Evolutionary conservation across 2,113 vertebrate species (phyloP).

Genomic region (Redunca redunca): DNA sequence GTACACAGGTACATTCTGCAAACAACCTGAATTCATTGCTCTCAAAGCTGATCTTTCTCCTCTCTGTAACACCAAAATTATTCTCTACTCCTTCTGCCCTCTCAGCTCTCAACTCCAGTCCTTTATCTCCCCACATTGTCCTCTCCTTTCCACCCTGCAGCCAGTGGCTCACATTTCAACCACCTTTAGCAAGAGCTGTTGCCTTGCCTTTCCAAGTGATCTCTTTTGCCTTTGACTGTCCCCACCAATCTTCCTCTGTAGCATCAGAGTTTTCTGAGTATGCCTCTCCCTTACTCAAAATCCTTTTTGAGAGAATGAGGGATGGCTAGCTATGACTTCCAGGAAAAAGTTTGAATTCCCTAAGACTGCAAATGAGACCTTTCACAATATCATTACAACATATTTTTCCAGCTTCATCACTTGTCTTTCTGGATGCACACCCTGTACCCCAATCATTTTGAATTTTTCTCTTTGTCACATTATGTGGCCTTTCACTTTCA

Average conservation of each 20-base stretch:
- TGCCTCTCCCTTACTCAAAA: not conserved
- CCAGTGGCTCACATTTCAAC: not conserved
- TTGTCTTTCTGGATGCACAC: not conserved
- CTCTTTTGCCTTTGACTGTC: not conserved
- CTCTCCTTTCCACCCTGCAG: not conserved
- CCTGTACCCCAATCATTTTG: not conserved
- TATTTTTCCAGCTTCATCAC: not conserved
- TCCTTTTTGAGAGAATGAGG: too few species aligned
- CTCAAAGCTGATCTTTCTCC: not conserved
- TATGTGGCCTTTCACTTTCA: not conserved
- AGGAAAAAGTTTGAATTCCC: not conserved
- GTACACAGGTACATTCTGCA: not conserved
- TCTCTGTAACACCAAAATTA: not conserved
- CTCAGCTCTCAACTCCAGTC: not conserved
- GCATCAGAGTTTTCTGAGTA: not conserved
- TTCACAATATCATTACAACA: not conserved
- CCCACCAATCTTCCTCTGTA: not conserved
- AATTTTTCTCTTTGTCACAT: not conserved
- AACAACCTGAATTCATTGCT: not conserved
- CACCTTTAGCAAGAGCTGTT: not conserved
- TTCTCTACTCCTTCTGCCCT: not conserved
- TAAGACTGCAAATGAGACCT: not conserved
- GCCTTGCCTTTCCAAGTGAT: not conserved
- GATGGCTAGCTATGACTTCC: not conserved
- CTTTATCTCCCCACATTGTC: not conserved